Percentiles rank a stretch among this genome's conserved stretches.
phyloP scores from a whole-genome alignment of 2,797 vertebrate genomes.

The Rhinoraja longicauda region DNA sequence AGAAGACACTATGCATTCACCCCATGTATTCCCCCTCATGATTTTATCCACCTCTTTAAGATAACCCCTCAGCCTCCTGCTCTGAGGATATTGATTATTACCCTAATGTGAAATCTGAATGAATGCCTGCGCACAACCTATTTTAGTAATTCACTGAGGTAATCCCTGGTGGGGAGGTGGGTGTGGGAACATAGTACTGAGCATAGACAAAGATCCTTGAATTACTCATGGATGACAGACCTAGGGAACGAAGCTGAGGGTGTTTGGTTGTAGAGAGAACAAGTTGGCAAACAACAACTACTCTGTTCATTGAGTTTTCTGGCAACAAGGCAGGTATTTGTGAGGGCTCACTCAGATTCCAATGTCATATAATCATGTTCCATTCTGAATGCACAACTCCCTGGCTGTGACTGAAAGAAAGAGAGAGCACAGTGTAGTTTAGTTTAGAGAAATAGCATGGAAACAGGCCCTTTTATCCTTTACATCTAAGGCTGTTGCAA shows the following conservation, averaged over 20 bases:
- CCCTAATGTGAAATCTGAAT: neutral
- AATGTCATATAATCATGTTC: neutral
- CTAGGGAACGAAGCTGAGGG: neutral
- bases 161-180: neutral
- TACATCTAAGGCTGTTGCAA: too few relatives aligned
- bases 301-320: neutral
- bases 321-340: neutral
- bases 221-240: neutral
- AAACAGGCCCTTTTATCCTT: too few relatives aligned
- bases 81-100: neutral
- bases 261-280: neutral
- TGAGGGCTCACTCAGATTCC: neutral
- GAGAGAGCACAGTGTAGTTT: neutral
- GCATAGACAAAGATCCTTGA: neutral
- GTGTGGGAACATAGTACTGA: too few relatives aligned
- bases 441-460: neutral
- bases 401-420: neutral
- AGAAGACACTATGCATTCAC: too few relatives aligned
- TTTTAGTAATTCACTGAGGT: neutral
- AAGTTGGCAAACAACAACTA: neutral
- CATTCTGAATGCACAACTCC: neutral
- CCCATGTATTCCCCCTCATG: too few relatives aligned
- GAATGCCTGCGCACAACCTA: neutral
- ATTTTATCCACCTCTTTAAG: too few relatives aligned
- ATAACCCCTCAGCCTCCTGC: neutral